These are phyloP conservation scores for Epsilonema sp. DNA, from an alignment of 2,888 invertebrate species.

Conservation along the genomic window DNA sequence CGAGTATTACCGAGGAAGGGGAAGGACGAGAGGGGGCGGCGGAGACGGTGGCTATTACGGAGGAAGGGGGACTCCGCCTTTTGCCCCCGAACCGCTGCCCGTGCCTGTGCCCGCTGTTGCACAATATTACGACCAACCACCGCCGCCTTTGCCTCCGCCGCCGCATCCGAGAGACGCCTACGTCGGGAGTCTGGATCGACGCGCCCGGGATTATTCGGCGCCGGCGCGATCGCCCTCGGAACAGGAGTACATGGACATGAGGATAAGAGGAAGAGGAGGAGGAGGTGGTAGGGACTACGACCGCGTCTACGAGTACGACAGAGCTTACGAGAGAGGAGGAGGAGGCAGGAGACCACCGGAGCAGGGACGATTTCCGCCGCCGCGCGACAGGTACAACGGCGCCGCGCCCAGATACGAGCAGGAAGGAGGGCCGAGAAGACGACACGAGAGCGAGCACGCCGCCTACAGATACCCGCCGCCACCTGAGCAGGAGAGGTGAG, in stretches of 20 bases:
- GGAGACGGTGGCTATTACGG: background rate
- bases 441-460: background rate
- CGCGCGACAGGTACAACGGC: background rate
- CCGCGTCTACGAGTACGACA: background rate
- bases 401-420: background rate
- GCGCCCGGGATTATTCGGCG: background rate
- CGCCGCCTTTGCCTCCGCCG: background rate
- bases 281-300: background rate
- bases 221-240: slow-evolving; percentile 3
- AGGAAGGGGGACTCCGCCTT: background rate
- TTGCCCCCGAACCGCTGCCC: background rate
- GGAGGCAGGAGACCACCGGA: background rate
- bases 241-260: background rate
- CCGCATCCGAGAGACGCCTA: background rate
- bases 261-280: background rate
- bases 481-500: no score
- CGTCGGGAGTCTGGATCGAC: background rate
- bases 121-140: background rate
- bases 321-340: background rate
- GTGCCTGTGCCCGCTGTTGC: background rate
- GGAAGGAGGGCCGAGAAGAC: background rate
- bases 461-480: background rate
- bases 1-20: background rate
- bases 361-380: background rate
- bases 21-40: background rate